Evolutionary conservation across 1,140 invertebrate genomes (phyloP), one percentile per base, ranked within the genome.

Genomic region (Heliconius congener): DNA sequence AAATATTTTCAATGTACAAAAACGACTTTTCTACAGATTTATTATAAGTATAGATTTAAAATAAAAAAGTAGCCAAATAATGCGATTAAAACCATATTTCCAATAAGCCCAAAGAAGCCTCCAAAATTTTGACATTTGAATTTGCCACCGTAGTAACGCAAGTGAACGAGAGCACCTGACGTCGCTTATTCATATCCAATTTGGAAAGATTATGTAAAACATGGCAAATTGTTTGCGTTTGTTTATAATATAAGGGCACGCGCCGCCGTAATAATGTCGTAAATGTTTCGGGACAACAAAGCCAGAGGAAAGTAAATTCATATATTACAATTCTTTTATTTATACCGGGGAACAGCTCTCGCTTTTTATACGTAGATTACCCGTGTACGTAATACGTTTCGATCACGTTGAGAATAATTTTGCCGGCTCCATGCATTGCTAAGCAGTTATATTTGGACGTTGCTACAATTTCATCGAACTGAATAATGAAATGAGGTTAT

Each of bases 201-300:
- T 89, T 86, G 82, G 86, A 84, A 82, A 89, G 89, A 90, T 91
- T 90, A 90, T 90, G 88, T 86, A 88, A 87, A 90, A 86, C 85
- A 85, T 60, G 78, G 77, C 79, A 84, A 90, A 90, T 89, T 89
- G 87, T 89, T 89, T 86, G 82, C 80, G 78, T 86, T 90, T 88
- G 86, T 89, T 89, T 86, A 83, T 86, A 86, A 87, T 82, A 91
- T 88, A 87, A 84, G 81, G 80, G 80, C 78, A 85, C 83, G 83
- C 77, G 83, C 74, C 82, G 79, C 82, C 72, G 85, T 91, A 89
- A 90, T 91, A 89, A 90, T 87, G 86, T 87, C 87, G 87, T 91
- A 90, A 91, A 91, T 88, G 86, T 86, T 86, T 85, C 84, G 86
- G 82, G 81, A 83, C 83, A 79, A 82, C 82, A 82, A 85, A 88